Evolutionary conservation across 37 sponge, comb jelly and placozoan genomes (phyloP), one percentile per base, ranked within the genome.

Genomic region (Diacarnus erythraeanus): DNA sequence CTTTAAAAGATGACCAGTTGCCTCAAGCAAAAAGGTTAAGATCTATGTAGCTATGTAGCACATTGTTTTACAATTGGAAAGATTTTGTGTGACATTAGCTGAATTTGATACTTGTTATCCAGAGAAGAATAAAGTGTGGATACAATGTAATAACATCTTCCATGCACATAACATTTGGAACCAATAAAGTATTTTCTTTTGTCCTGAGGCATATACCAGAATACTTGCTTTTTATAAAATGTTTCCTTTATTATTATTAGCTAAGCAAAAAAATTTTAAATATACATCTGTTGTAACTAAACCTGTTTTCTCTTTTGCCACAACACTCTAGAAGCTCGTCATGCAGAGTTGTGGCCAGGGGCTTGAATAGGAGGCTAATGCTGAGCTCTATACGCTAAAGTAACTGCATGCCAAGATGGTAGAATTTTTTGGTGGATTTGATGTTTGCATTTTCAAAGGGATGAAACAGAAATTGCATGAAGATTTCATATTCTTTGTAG

Each of bases 301-400:
- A n/a, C n/a, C n/a, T n/a, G n/a, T n/a, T n/a, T n/a, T n/a, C n/a
- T n/a, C n/a, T n/a, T n/a, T n/a, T 41, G 8, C 40, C 38, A 37
- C 4, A 39, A 76, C 66, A 77, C 35, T 39, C 29, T 20, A 75
- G 9, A 38, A 47, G 59, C 72, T 81, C 74, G 42, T 72, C 35
- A 57, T 27, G 39, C 43, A 72, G 2, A 66, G n/a, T n/a, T n/a
- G n/a, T n/a, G n/a, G 70, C 69, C 68, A 42, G 77, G 61, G 84
- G 84, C 76, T 83, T 30, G 77, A 83, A 66, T 74, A 74, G 59
- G 72, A 80, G 26, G 75, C 72, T 64, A 75, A 57, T 82, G 83
- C 83, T 31, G 83, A 83, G 25, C 38, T 75, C 9, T 83, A 40
- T 25, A 82, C 83, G 59, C 83, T 82, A 9, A 41, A 65, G 20